Percentiles rank a stretch among this genome's conserved stretches.
These are phyloP conservation scores for Chalcosyrphus nemorum DNA, from an alignment of 2,888 invertebrate species.

Conservation along the genomic window DNA sequence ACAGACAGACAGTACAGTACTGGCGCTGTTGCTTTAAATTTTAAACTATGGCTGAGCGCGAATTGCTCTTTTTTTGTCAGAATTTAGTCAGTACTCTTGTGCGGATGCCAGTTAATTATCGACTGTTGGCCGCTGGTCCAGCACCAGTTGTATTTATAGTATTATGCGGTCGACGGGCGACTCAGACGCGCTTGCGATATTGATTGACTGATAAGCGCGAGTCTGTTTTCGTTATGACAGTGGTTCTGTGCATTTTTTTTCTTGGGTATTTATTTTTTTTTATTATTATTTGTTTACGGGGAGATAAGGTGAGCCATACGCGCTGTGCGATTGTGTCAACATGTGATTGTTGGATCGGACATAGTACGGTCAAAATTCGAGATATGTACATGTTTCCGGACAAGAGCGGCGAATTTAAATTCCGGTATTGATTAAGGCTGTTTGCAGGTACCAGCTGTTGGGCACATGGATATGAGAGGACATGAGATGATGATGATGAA, in stretches of 20 bases:
- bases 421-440: constrained; percentile 18
- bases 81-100: constrained; percentile 40
- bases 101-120: constrained; percentile 45
- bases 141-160: constrained; percentile 63
- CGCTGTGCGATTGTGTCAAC: constrained; percentile 19
- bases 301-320: constrained; percentile 26
- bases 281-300: constrained; percentile 21
- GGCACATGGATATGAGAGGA: not conserved
- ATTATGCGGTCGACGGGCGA: constrained; percentile 5
- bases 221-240: constrained; percentile 35
- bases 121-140: constrained; percentile 66
- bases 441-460: not conserved
- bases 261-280: constrained; percentile 5
- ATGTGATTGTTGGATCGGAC: constrained; percentile 15
- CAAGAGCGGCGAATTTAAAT: not conserved
- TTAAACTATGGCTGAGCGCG: constrained; percentile 18
- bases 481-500: constrained; percentile 9
- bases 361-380: not conserved
- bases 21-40: not conserved
- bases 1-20: not conserved
- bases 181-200: constrained; percentile 38
- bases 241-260: not conserved
- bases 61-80: constrained; percentile 22
- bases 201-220: constrained; percentile 53
- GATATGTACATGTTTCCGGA: constrained; percentile 19